Percentiles rank a stretch among this genome's conserved stretches.
Evolutionary conservation across 2,797 vertebrate genomes (phyloP).

Genomic region (Botia almorhae): DNA sequence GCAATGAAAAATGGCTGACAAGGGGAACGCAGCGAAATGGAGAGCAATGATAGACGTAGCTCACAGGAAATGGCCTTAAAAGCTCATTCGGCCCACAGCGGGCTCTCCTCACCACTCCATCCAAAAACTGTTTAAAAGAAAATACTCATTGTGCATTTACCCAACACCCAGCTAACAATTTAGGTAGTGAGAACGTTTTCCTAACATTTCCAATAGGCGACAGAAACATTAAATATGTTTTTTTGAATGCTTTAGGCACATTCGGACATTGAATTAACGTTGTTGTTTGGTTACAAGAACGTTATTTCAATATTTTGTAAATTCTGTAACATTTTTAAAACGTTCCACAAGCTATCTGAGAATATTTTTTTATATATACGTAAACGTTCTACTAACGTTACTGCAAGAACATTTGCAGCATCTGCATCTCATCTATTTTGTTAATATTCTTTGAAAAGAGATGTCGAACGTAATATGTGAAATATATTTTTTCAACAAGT

Average conservation of each 20-base stretch:
- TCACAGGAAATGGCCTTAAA: constrained; percentile 59
- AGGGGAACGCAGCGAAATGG: constrained; percentile 41
- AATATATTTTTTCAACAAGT: not conserved
- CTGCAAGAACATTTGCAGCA: no score
- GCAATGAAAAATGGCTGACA: constrained; percentile 59
- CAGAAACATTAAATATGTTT: no score
- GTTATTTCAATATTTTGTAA: no score
- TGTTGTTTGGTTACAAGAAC: no score
- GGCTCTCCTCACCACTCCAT: constrained; percentile 32
- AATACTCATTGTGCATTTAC: constrained; percentile 43
- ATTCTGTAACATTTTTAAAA: no score
- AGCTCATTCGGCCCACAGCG: constrained; percentile 47
- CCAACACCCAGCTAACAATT: not conserved
- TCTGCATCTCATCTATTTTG: constrained; percentile 11
- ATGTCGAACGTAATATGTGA: not conserved
- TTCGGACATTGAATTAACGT: no score
- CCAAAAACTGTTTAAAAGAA: constrained; percentile 37
- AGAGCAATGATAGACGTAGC: constrained; percentile 56
- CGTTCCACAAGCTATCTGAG: no score
- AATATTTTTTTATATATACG: no score
- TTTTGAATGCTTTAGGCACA: no score
- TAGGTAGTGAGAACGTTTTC: no score
- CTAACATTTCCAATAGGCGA: no score
- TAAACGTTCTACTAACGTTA: no score
- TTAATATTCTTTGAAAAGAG: constrained; percentile 2